These are phyloP conservation scores for Drosophila erecta DNA, from an alignment of 1,140 invertebrate genomes.

Conservation along the genomic window DNA sequence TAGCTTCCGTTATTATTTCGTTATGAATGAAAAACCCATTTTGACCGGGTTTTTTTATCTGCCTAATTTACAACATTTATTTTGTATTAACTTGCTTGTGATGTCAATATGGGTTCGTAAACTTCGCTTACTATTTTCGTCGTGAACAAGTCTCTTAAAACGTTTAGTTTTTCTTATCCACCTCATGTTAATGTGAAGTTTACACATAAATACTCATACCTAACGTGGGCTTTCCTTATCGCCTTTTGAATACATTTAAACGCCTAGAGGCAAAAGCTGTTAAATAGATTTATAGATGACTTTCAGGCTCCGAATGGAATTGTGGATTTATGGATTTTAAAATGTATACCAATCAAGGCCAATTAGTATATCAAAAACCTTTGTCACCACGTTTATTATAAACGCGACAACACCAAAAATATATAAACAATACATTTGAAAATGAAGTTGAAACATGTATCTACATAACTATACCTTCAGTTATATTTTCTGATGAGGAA, in stretches of 20 bases:
- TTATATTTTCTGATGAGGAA: no score
- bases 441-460: no score
- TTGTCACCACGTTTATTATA: neutral
- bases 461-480: no score
- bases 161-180: slow-evolving; percentile 47
- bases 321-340: slow-evolving; percentile 38
- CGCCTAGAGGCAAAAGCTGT: slow-evolving; percentile 34
- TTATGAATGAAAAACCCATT: slow-evolving; percentile 39
- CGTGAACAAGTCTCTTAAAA: slow-evolving; percentile 26
- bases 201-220: slow-evolving; percentile 48
- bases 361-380: slow-evolving; percentile 1
- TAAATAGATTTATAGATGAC: slow-evolving; percentile 45
- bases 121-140: slow-evolving; percentile 16
- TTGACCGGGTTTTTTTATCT: slow-evolving; percentile 17
- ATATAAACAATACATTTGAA: neutral
- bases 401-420: neutral
- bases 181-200: slow-evolving; percentile 43
- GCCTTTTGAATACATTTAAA: slow-evolving; percentile 36
- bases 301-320: slow-evolving; percentile 14
- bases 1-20: slow-evolving; percentile 59
- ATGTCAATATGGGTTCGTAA: slow-evolving; percentile 55
- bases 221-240: slow-evolving; percentile 45
- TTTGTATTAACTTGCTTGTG: slow-evolving; percentile 60
- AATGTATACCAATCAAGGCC: slow-evolving; percentile 30
- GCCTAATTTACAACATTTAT: slow-evolving; percentile 71